A percentile compares a stretch with the other conserved stretches of the same genome.
phyloP scores from a whole-genome alignment of 2,113 vertebrate species.

The Cariama cristata region DNA sequence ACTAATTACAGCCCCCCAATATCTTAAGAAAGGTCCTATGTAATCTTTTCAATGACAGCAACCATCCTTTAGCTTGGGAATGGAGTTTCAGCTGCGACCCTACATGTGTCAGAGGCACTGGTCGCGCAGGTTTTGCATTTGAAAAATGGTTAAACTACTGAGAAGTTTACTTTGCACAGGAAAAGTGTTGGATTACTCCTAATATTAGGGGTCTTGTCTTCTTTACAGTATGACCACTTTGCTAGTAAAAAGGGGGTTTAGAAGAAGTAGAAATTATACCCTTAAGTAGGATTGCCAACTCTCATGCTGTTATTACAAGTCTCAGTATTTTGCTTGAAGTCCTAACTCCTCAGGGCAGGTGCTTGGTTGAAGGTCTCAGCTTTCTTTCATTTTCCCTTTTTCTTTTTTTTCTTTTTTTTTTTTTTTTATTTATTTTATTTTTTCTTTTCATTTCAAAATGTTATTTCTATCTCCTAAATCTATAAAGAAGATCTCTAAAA shows the following conservation, averaged over 20 bases:
- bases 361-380: background rate
- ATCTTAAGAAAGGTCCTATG: background rate
- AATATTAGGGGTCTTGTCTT: background rate
- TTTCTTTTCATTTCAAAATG: background rate
- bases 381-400: accelerated
- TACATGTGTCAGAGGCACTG: background rate
- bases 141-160: background rate
- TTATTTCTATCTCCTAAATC: background rate
- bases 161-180: background rate
- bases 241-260: background rate
- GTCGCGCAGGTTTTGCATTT: background rate
- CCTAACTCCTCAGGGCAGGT: background rate
- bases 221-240: constrained; percentile 9
- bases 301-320: constrained; percentile 15
- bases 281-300: background rate
- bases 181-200: background rate
- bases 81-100: background rate
- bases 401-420: no score
- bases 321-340: background rate
- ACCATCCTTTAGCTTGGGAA: background rate
- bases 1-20: constrained; percentile 11
- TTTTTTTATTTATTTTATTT: no score
- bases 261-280: constrained; percentile 31
- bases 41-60: background rate
- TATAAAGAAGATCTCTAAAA: background rate